These are phyloP conservation scores for Enteromius mattozi DNA, from an alignment of 2,797 vertebrate species.

Conservation along the genomic window DNA sequence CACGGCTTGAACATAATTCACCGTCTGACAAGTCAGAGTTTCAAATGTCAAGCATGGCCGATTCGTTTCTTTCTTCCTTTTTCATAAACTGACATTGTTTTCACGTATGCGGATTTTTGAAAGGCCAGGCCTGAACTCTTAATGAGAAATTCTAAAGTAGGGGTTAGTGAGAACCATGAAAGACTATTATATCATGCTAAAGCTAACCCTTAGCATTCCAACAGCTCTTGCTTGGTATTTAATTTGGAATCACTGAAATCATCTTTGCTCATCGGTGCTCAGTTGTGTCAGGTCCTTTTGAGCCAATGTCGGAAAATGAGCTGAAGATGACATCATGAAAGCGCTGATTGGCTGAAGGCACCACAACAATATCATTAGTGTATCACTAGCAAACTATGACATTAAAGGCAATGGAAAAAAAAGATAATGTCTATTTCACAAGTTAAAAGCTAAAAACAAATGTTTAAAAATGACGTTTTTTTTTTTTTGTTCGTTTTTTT, in stretches of 20 bases:
- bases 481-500: not conserved
- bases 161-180: not conserved
- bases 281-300: not conserved
- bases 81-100: constrained; percentile 26
- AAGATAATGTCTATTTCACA: not conserved
- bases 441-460: not conserved
- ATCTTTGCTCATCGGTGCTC: not conserved
- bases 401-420: not conserved
- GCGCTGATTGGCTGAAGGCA: not conserved
- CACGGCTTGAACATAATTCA: constrained; percentile 51
- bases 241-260: not conserved
- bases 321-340: not conserved
- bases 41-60: constrained; percentile 55
- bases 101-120: constrained; percentile 39
- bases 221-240: not conserved
- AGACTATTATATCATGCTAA: not conserved
- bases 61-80: constrained; percentile 29
- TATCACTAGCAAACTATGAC: not conserved
- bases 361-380: not conserved
- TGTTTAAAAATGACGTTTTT: not conserved
- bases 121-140: not conserved
- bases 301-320: not conserved
- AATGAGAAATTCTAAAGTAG: not conserved
- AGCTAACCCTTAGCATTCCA: not conserved
- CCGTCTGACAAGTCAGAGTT: constrained; percentile 56